Percentiles rank a stretch among this genome's conserved stretches.
Conservation (phyloP, 1,140 invertebrate species). For the Battus philenor region DNA sequence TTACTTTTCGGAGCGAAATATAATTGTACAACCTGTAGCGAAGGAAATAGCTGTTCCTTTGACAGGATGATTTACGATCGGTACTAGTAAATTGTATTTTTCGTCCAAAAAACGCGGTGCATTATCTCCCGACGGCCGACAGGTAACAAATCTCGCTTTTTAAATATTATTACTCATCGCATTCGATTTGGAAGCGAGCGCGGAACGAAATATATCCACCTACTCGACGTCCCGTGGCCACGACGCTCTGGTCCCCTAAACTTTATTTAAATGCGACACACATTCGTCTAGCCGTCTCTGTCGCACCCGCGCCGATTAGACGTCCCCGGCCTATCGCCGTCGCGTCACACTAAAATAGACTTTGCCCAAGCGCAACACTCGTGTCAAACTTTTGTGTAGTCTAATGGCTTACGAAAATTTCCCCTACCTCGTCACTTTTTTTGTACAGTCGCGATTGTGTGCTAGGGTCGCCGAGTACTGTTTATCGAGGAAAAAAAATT, state of each 20-base stretch:
- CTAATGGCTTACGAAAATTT: constrained; percentile 74
- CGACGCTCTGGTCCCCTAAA: constrained; percentile 67
- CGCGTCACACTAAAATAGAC: constrained; percentile 70
- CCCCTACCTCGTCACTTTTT: constrained; percentile 70
- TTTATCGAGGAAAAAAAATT: constrained; percentile 44
- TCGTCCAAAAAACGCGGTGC: constrained; percentile 55
- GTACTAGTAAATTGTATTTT: constrained; percentile 68
- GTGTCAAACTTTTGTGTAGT: constrained; percentile 74
- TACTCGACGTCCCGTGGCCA: constrained; percentile 70
- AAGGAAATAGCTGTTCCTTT: constrained; percentile 34
- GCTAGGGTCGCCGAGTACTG: constrained; percentile 68
- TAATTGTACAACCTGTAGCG: constrained; percentile 62
- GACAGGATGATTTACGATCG: constrained; percentile 58
- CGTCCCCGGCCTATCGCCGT: constrained; percentile 47
- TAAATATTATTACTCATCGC: constrained; percentile 75
- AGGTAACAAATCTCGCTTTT: constrained; percentile 74
- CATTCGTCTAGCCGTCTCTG: constrained; percentile 55
- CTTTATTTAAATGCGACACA: constrained; percentile 68
- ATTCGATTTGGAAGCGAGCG: constrained; percentile 70
- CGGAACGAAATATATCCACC: constrained; percentile 72
- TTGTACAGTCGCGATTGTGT: constrained; percentile 67
- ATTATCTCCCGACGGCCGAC: constrained; percentile 63
- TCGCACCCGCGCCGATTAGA: constrained; percentile 44
- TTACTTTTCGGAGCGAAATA: constrained; percentile 38
- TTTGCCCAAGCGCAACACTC: constrained; percentile 73